Evolutionary conservation across 2,113 vertebrate genomes (phyloP), one percentile per base, ranked within the genome.

Genomic region (Dendropsophus ebraccatus): DNA sequence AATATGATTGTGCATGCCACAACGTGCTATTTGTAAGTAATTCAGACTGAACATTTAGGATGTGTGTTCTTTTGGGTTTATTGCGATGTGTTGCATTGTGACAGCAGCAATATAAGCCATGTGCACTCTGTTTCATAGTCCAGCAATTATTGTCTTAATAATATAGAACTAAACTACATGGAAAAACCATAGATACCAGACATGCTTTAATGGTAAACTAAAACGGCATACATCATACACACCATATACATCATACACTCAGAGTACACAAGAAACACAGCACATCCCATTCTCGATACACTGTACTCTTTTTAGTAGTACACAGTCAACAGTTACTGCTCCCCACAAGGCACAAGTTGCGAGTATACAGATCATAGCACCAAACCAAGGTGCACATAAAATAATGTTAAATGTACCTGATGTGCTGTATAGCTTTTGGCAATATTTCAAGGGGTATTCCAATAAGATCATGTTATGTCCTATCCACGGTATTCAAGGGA

Each of bases 351-450:
- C 28, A 54, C 28, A 77, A 25, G n/a, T 56, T 56, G 76, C 9
- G 76, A 58, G 21, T 37, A 37, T 50, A 58, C 32, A 56, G 54
- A 14, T 52, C 41, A 47, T 45, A 30, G 37, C 76, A 28, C 41
- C 75, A 52, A 21, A 56, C 14, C 47, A 73, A 19, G 70, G 9
- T 73, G 70, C 37, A 73, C 41, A 77, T 49, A 49, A 76, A 25
- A 77, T 49, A 81, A 47, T 47, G 35, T 35, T 45, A 81, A 23
- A 45, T 23, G 78, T 58, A 52, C 70, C 70, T 84, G 52, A 41
- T 58, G 41, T 75, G 47, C 73, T 41, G 76, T 67, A 72, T 81
- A 58, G 50, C 50, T 70, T 56, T 52, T 73, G 16, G 65, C 50
- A 54, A 41, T 78, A 62, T 78, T 67, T n/a, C n/a, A n/a, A n/a